Base-by-base conservation (phyloP, 2,888 invertebrate genomes). In the Bellardia bayeri region DNA sequence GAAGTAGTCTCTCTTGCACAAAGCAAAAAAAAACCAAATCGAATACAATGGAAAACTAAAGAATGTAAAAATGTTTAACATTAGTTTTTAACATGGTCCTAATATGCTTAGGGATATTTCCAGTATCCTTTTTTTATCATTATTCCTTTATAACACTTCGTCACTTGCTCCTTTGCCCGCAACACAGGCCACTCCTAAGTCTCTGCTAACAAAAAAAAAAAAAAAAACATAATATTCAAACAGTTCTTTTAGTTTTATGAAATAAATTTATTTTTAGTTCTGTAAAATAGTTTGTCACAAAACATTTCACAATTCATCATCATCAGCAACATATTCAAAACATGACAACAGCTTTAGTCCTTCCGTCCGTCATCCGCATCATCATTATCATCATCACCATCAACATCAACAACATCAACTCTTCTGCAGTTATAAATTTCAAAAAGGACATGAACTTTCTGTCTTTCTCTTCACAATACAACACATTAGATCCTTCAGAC, bases 401-500 rank as follows among this genome's bases (percentile, higher is more conserved):
- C 78, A 75, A 37, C 51, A 33, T 76, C 63, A 64, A 56, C 45
- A 23, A 37, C 72, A 64, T 16, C 78, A 75, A 54, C 54, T 79
- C 45, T 75, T 75, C 42, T 74, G 86, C 78, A 82, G 82, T 86
- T 82, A 75, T 79, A 82, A 79, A 82, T 82, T 86, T 86, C 14
- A 82, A 54, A 81, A 82, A 71, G 76, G 75, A 87, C 78, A 82
- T 85, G 72, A 84, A 84, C 84, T 87, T 84, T 87, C 81, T 84
- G 71, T 69, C 69, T 30, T 68, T 75, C 45, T 49, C 58, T 72
- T 68, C 66, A 82, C 68, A 79, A 79, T 64, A 84, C 86, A 79
- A 79, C 68, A 84, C 86, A 87, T 88, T 88, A 87, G 71, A 88
- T 88, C 85, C 88, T 88, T 89, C 87, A 89, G 82, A 88, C 87